These are phyloP conservation scores for Lysandra bellargus DNA, from an alignment of 2,888 invertebrate genomes.

Conservation along the genomic window DNA sequence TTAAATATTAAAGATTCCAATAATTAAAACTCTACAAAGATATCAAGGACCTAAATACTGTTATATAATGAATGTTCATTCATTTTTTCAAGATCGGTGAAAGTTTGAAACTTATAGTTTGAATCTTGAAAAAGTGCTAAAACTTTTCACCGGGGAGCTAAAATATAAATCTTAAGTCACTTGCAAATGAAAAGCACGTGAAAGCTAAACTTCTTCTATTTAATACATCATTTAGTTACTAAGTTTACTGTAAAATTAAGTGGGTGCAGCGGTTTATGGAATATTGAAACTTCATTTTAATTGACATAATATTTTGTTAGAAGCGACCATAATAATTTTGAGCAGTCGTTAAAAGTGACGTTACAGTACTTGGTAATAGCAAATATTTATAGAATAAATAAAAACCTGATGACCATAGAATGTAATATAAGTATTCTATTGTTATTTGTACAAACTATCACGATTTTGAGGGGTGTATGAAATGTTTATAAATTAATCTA, in stretches of 20 bases:
- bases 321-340: background rate
- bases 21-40: too few species aligned
- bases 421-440: too few species aligned
- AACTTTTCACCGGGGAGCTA: background rate
- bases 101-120: conserved; percentile 13
- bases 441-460: too few species aligned
- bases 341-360: background rate
- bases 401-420: too few species aligned
- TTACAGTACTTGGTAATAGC: background rate
- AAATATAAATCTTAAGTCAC: conserved; percentile 18
- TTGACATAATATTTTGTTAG: background rate
- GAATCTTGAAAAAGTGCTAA: conserved; percentile 17
- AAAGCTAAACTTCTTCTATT: background rate
- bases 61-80: background rate
- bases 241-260: background rate
- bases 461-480: too few species aligned
- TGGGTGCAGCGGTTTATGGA: background rate
- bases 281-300: background rate
- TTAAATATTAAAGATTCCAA: too few species aligned
- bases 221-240: background rate
- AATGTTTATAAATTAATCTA: too few species aligned
- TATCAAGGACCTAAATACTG: background rate
- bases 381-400: too few species aligned
- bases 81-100: conserved; percentile 6
- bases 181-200: background rate